A percentile compares a stretch with the other conserved stretches of the same genome.
Evolutionary conservation across 2,888 invertebrate species (phyloP).

Genomic region (Lasioglossum morio): DNA sequence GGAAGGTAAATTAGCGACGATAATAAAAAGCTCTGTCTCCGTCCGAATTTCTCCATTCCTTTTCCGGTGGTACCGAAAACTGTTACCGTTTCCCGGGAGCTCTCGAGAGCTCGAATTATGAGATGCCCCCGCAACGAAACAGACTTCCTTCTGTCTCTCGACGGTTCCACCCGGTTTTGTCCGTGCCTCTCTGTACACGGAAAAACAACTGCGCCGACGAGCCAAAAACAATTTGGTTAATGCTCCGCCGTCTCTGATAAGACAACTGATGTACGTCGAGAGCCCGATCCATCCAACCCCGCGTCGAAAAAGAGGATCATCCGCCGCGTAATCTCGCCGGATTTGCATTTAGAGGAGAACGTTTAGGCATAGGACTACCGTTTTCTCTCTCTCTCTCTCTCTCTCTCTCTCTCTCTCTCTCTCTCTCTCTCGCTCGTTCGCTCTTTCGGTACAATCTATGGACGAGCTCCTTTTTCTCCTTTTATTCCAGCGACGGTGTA

Average conservation of each 20-base stretch:
- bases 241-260: slow-evolving; percentile 72
- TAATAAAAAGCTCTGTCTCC: slow-evolving; percentile 73
- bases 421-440: too few relatives aligned
- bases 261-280: slow-evolving; percentile 66
- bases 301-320: slow-evolving; percentile 62
- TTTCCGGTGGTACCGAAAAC: slow-evolving; percentile 28
- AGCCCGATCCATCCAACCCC: slow-evolving; percentile 44
- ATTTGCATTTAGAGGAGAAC: slow-evolving; percentile 78
- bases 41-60: slow-evolving; percentile 53
- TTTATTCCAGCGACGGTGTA: slow-evolving; percentile 24
- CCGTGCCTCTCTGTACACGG: not conserved
- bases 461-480: slow-evolving; percentile 31
- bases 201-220: slow-evolving; percentile 43
- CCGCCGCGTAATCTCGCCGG: slow-evolving; percentile 65
- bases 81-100: not conserved
- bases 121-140: slow-evolving; percentile 56
- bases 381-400: slow-evolving; percentile 21
- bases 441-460: not conserved
- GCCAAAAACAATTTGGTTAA: slow-evolving; percentile 75
- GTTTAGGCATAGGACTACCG: slow-evolving; percentile 62
- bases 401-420: not conserved
- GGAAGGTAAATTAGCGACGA: slow-evolving; percentile 77
- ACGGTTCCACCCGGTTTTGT: not conserved
- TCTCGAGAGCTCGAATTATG: slow-evolving; percentile 44
- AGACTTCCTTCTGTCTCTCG: slow-evolving; percentile 5